phyloP scores from a whole-genome alignment of 2,797 vertebrate species.

The Crenuchus spilurus region DNA sequence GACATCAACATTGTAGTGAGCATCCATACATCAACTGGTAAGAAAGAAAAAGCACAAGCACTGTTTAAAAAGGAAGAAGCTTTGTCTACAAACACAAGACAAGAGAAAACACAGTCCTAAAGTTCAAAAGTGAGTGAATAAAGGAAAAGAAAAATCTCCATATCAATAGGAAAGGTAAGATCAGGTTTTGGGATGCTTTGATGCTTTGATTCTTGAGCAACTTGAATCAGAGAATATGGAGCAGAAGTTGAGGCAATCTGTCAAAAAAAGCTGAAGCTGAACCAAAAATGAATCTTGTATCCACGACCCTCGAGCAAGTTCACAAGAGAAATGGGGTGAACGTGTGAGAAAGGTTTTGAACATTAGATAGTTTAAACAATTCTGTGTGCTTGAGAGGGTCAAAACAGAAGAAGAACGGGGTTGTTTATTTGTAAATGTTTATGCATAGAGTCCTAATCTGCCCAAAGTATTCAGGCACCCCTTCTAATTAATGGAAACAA shows the following conservation, averaged over 20 bases:
- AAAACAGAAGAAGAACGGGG: too few species aligned
- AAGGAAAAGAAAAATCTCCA: background rate
- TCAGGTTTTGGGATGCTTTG: conserved; percentile 16
- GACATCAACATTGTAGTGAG: too few species aligned
- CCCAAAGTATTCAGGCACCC: too few species aligned
- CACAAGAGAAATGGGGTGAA: conserved; percentile 10
- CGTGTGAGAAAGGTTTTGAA: conserved; percentile 9
- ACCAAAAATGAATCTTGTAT: conserved; percentile 36
- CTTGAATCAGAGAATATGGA: conserved; percentile 22
- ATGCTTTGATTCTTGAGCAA: conserved; percentile 26
- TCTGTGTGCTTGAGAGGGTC: background rate
- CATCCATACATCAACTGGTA: background rate
- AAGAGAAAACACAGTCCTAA: background rate
- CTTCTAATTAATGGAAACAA: too few species aligned
- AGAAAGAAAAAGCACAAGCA: background rate
- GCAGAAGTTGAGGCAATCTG: conserved; percentile 37
- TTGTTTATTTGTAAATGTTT: too few species aligned
- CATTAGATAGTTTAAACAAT: background rate
- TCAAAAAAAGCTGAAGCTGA: conserved; percentile 33
- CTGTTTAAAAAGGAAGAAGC: background rate
- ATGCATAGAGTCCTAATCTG: too few species aligned
- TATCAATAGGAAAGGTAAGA: background rate
- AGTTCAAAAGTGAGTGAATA: background rate
- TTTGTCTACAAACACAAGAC: background rate
- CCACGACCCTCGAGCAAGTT: conserved; percentile 38